A percentile compares a stretch with the other conserved stretches of the same genome.
Conservation (phyloP, 2,113 vertebrate genomes). For the Chauna torquata region DNA sequence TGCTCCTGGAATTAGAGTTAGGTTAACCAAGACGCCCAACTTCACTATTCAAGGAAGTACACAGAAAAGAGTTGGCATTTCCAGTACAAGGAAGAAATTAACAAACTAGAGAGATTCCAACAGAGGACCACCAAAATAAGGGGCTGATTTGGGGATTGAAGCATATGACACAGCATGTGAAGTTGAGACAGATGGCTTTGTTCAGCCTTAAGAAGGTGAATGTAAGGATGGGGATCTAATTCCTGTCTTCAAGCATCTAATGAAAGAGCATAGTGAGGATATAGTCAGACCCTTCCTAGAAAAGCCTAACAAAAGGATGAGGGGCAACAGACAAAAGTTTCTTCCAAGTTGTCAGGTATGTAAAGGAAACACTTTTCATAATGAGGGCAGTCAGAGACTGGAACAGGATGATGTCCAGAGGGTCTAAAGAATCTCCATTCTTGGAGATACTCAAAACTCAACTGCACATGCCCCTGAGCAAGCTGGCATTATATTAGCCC, state of each 20-base stretch:
- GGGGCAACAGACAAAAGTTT: not conserved
- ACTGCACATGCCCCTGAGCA: not conserved
- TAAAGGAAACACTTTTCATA: not conserved
- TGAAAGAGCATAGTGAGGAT: accelerated
- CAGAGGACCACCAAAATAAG: not conserved
- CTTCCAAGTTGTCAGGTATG: not conserved
- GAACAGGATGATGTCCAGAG: not conserved
- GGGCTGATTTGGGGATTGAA: not conserved
- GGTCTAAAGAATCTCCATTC: not conserved
- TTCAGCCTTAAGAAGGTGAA: not conserved
- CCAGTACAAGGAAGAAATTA: not conserved
- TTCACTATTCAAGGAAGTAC: not conserved
- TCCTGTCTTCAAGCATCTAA: not conserved
- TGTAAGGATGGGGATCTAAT: not conserved
- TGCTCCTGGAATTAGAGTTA: not conserved
- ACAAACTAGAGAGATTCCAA: not conserved
- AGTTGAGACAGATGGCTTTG: not conserved
- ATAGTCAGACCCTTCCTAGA: not conserved
- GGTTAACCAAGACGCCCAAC: not conserved
- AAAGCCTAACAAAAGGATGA: not conserved
- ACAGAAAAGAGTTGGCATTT: not conserved
- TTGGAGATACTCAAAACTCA: not conserved
- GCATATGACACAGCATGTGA: not conserved
- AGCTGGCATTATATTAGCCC: not conserved
- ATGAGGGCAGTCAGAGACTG: not conserved